These are phyloP conservation scores for Mycalesis mineus DNA, from an alignment of 2,888 invertebrate species.

Conservation along the genomic window DNA sequence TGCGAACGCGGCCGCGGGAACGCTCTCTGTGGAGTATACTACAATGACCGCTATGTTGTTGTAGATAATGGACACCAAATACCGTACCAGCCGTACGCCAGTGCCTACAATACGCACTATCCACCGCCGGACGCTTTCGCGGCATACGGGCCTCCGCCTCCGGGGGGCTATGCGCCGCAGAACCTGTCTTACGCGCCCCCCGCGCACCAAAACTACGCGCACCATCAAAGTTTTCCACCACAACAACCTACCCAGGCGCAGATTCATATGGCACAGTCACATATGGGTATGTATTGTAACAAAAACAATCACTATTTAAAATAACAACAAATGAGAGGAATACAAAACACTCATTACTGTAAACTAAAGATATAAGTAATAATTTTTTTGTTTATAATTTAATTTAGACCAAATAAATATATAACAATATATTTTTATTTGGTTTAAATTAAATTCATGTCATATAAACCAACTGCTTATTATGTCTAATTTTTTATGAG, in stretches of 20 bases:
- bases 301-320: background rate
- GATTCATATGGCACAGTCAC: slow-evolving; percentile 69
- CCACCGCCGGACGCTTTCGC: slow-evolving; percentile 73
- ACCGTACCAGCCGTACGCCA: slow-evolving; percentile 72
- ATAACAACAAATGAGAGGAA: too few relatives aligned
- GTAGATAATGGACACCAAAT: slow-evolving; percentile 76
- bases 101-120: slow-evolving; percentile 74
- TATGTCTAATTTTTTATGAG: too few relatives aligned
- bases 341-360: too few relatives aligned
- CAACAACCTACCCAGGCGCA: slow-evolving; percentile 67
- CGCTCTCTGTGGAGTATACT: slow-evolving; percentile 15
- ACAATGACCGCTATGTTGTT: slow-evolving; percentile 32
- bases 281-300: slow-evolving; percentile 54
- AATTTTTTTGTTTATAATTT: too few relatives aligned
- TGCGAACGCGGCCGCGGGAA: slow-evolving; percentile 34
- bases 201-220: slow-evolving; percentile 73
- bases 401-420: too few relatives aligned
- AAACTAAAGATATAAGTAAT: too few relatives aligned
- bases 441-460: too few relatives aligned
- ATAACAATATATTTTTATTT: too few relatives aligned
- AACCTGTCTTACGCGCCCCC: slow-evolving; percentile 73
- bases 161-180: slow-evolving; percentile 70
- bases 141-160: slow-evolving; percentile 70
- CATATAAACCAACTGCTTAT: too few relatives aligned
- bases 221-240: slow-evolving; percentile 70